Conservation (phyloP, 2,888 invertebrate species). For the Rhamphomyia laevipes region DNA sequence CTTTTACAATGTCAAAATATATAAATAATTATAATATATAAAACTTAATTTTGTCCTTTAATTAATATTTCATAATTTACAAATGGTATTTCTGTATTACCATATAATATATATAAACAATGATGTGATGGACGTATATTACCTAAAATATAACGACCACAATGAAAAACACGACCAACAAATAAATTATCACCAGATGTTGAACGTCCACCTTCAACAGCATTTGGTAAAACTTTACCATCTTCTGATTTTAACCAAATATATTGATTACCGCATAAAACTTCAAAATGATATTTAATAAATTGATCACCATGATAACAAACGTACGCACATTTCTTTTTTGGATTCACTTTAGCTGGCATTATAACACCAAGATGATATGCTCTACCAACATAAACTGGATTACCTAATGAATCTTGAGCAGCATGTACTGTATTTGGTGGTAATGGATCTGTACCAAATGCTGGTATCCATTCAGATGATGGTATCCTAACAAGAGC, state of each 20-base stretch:
- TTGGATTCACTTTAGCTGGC: constrained; percentile 51
- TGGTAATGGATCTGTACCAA: constrained; percentile 33
- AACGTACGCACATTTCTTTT: constrained; percentile 44
- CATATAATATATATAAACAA: constrained; percentile 41
- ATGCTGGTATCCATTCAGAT: constrained; percentile 25
- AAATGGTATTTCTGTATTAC: constrained; percentile 31
- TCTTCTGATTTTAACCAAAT: constrained; percentile 41
- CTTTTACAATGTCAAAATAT: too few species aligned
- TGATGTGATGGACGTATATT: constrained; percentile 47
- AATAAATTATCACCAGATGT: constrained; percentile 43
- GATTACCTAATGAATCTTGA: constrained; percentile 31
- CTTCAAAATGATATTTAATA: constrained; percentile 41
- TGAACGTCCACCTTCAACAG: constrained; percentile 39
- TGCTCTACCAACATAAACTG: constrained; percentile 37
- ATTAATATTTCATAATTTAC: constrained; percentile 31
- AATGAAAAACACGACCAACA: constrained; percentile 44
- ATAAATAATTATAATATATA: too few species aligned
- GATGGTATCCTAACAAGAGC: constrained; percentile 34
- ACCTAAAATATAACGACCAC: constrained; percentile 45
- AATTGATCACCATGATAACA: constrained; percentile 45
- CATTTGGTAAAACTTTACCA: constrained; percentile 43
- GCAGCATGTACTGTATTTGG: constrained; percentile 32
- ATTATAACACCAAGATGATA: constrained; percentile 47
- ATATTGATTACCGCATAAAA: constrained; percentile 43
- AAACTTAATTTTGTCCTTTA: too few species aligned